Evolutionary conservation across 2,797 vertebrate genomes (phyloP), one percentile per base, ranked within the genome.

Genomic region (Pseudopleuronectes americanus): DNA sequence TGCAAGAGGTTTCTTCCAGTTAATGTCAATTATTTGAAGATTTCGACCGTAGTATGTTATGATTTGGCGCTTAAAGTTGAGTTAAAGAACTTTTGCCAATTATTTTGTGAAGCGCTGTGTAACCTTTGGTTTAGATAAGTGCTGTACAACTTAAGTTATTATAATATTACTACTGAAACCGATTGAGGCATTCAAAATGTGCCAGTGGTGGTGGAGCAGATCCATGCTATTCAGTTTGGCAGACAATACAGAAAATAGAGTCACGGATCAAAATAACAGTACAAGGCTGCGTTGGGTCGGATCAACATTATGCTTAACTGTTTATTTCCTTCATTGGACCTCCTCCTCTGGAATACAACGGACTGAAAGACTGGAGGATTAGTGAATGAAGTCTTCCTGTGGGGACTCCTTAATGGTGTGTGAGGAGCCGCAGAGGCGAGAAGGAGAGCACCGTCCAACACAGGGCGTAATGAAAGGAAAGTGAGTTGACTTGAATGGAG

Each of bases 391-490:
- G 54, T 61, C 61, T 52, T 77, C 87, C 62, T n/a, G 3, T 17
- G 24, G 85, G 87, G 89, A 91, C 84, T 71, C 38, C 31, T 79
- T 85, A 89, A 88, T 81, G 77, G 72, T 66, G 64, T 19, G 14
- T 66, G 45, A 77, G 80, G 81, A 90, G 76, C 71, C 84, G 79
- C 53, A 48, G 48, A 87, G 74, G 45, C 47, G 55, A 80, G 53
- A 64, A 71, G 84, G 33, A 57, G 53, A 81, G n/a, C 71, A 82
- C 66, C 58, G 73, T 79, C 77, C 70, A 69, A 68, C 41, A 68
- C 55, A 68, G 74, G 70, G 58, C 47, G 61, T 73, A 81, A 87
- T 77, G 72, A 77, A n/a, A 48, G 76, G 61, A 80, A 84, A 86
- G 56, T 57, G 75, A 77, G 71, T 76, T 73, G 84, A 84, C 71